phyloP scores from a whole-genome alignment of 2,888 invertebrate species.

The Deilephila porcellus region DNA sequence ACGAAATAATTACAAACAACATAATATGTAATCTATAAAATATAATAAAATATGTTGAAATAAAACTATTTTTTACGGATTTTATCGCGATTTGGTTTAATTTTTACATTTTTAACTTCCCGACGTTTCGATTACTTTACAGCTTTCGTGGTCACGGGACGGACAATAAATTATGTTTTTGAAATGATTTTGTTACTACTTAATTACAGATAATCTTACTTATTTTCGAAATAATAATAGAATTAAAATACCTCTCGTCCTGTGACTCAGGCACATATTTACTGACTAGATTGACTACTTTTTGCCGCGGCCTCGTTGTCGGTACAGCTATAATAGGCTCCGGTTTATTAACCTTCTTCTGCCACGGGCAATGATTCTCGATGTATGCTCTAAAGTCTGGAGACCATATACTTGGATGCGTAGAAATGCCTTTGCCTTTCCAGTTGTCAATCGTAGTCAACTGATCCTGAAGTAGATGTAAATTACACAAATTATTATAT shows the following conservation, averaged over 20 bases:
- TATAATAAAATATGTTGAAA: not conserved
- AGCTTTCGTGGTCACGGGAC: no score
- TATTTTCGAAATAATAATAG: no score
- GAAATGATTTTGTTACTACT: no score
- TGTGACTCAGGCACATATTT: slow-evolving; percentile 75
- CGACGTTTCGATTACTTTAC: no score
- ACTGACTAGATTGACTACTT: slow-evolving; percentile 67
- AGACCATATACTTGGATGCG: slow-evolving; percentile 80
- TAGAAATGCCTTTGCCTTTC: slow-evolving; percentile 64
- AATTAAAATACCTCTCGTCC: slow-evolving; percentile 61
- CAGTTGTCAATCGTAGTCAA: slow-evolving; percentile 67
- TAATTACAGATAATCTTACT: no score
- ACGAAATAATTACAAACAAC: not conserved
- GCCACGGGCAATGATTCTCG: slow-evolving; percentile 61
- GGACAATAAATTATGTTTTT: no score
- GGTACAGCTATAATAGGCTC: slow-evolving; percentile 61
- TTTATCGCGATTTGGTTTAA: no score
- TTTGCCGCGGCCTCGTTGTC: slow-evolving; percentile 57
- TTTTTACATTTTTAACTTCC: no score
- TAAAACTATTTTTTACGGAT: no score
- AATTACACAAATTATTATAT: not conserved
- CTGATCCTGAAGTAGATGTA: slow-evolving; percentile 52
- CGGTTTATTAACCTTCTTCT: slow-evolving; percentile 58
- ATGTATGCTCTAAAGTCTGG: slow-evolving; percentile 57
- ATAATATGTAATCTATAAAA: not conserved